Conservation (phyloP, 2,888 invertebrate species). For the Cheilosia scutellata region DNA sequence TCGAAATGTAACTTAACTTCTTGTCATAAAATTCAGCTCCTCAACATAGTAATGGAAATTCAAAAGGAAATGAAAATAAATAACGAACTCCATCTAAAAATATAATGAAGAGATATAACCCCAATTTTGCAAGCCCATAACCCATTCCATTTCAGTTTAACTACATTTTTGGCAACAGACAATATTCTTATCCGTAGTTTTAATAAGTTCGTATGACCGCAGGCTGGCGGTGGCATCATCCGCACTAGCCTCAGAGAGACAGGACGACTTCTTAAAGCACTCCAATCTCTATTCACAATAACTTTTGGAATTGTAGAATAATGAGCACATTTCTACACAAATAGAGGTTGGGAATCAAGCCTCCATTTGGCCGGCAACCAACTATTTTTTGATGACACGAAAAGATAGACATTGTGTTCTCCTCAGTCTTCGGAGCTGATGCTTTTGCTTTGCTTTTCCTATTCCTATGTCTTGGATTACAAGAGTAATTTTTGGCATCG, state of each 20-base stretch:
- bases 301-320: constrained; percentile 74
- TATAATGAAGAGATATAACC: constrained; percentile 38
- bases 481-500: constrained; percentile 80
- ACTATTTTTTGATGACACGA: constrained; percentile 72
- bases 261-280: constrained; percentile 68
- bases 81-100: constrained; percentile 2
- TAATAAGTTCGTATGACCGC: constrained; percentile 75
- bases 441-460: constrained; percentile 34
- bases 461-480: constrained; percentile 51
- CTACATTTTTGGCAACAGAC: constrained; percentile 69
- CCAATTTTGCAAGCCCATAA: neutral
- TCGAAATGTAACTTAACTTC: neutral
- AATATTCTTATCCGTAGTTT: constrained; percentile 71
- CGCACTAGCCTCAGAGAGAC: constrained; percentile 24
- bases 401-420: constrained; percentile 65
- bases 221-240: constrained; percentile 68
- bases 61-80: constrained; percentile 26
- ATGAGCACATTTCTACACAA: constrained; percentile 76
- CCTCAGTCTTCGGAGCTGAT: constrained; percentile 29
- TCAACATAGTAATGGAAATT: constrained; percentile 21
- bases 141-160: constrained; percentile 46
- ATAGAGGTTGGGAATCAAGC: constrained; percentile 72
- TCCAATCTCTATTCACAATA: constrained; percentile 72
- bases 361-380: constrained; percentile 75
- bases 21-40: neutral